These are phyloP conservation scores for Erebia aethiops DNA, from an alignment of 2,888 invertebrate genomes.

Conservation along the genomic window DNA sequence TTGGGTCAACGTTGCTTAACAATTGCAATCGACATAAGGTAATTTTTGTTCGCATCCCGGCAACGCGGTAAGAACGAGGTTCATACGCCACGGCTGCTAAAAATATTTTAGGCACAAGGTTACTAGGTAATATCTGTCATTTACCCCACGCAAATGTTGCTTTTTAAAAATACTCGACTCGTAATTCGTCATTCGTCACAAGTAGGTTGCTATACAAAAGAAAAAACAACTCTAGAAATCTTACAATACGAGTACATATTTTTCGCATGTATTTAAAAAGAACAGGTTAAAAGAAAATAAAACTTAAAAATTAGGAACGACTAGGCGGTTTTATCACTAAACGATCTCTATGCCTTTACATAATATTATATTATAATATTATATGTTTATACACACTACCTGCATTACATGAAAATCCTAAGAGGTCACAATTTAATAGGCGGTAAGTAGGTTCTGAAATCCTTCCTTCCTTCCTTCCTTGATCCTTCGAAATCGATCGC, in stretches of 20 bases:
- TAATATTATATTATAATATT: too few relatives aligned
- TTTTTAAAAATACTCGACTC: constrained; percentile 21
- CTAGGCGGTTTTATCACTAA: too few relatives aligned
- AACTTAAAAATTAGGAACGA: too few relatives aligned
- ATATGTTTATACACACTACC: too few relatives aligned
- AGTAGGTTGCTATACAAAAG: background rate
- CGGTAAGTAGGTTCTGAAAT: too few relatives aligned
- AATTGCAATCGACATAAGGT: background rate
- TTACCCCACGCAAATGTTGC: constrained; percentile 25
- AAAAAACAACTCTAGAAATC: constrained; percentile 3
- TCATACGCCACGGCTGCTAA: background rate
- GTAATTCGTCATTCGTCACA: background rate
- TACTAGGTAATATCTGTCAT: constrained; percentile 20
- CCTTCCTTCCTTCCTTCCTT: too few relatives aligned
- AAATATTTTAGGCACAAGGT: constrained; percentile 21
- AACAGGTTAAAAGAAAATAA: too few relatives aligned
- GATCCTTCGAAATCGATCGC: background rate
- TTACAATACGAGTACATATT: background rate
- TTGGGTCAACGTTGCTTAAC: too few relatives aligned
- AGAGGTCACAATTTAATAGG: too few relatives aligned
- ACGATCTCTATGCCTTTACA: too few relatives aligned
- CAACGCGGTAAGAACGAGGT: background rate
- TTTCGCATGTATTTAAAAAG: too few relatives aligned
- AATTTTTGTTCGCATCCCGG: background rate
- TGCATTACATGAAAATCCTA: too few relatives aligned